Evolutionary conservation across 2,888 invertebrate genomes (phyloP).

Genomic region (Aphodius sticticus): DNA sequence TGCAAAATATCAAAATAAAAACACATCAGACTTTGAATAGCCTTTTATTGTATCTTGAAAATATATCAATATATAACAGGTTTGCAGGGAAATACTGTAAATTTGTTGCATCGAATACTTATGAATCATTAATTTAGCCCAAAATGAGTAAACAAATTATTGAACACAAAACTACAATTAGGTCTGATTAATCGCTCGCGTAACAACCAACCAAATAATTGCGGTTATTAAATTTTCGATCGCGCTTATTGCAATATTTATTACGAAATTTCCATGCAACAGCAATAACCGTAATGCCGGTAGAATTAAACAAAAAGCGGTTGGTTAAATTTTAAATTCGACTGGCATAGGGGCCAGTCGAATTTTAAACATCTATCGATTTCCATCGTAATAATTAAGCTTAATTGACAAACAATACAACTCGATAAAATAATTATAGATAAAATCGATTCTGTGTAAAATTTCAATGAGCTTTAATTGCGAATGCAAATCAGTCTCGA

Average conservation of each 20-base stretch:
- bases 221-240: background rate
- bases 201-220: background rate
- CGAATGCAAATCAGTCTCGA: slow-evolving; percentile 35
- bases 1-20: too few relatives aligned
- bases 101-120: background rate
- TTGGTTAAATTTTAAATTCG: background rate
- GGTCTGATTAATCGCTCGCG: background rate
- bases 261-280: background rate
- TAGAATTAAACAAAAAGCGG: background rate
- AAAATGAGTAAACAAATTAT: background rate
- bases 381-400: slow-evolving; percentile 19
- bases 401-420: slow-evolving; percentile 25
- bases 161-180: background rate
- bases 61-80: too few relatives aligned
- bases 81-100: background rate
- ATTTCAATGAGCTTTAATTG: slow-evolving; percentile 35
- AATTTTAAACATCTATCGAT: background rate
- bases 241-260: background rate
- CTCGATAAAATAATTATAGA: slow-evolving; percentile 24
- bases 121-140: background rate
- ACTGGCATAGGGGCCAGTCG: background rate
- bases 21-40: too few relatives aligned
- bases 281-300: background rate
- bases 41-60: too few relatives aligned
- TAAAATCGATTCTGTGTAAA: slow-evolving; percentile 30